Percentiles rank a stretch among this genome's conserved stretches.
Evolutionary conservation across 2,113 vertebrate species (phyloP).

Genomic region (Pithys albifrons): DNA sequence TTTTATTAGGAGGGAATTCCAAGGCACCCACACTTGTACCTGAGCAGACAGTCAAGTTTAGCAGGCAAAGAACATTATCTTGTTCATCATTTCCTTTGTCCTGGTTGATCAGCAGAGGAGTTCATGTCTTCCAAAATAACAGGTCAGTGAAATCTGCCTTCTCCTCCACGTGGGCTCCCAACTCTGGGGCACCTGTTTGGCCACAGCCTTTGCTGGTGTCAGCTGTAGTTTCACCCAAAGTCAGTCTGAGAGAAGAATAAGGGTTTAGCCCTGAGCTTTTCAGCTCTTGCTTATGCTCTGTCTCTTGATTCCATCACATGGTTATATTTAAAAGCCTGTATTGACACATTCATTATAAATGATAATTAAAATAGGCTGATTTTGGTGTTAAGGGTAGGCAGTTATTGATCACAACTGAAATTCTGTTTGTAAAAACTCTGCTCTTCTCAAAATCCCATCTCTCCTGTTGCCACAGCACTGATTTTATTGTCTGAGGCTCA

Average conservation of each 20-base stretch:
- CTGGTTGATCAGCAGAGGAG: not conserved
- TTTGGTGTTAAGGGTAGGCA: not conserved
- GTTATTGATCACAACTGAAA: not conserved
- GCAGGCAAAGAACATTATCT: not conserved
- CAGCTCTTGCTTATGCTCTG: not conserved
- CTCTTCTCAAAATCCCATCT: not conserved
- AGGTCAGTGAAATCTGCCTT: not conserved
- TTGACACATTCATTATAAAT: not conserved
- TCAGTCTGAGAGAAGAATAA: not conserved
- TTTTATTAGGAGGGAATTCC: constrained; percentile 9
- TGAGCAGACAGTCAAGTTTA: not conserved
- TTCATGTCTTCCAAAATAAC: not conserved
- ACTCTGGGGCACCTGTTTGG: not conserved
- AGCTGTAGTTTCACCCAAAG: not conserved
- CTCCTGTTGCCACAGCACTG: constrained; percentile 18
- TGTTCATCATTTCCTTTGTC: not conserved
- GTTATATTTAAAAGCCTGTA: not conserved
- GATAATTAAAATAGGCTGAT: not conserved
- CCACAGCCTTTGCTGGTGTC: not conserved
- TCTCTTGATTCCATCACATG: not conserved
- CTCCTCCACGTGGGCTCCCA: not conserved
- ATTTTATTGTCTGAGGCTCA: not conserved
- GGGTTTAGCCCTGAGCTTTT: not conserved
- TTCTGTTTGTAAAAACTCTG: not conserved
- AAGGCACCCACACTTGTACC: not conserved